Percentiles rank a stretch among this genome's conserved stretches.
These are phyloP conservation scores for Drosophila oshimai DNA, from an alignment of 1,140 invertebrate genomes.

Conservation along the genomic window DNA sequence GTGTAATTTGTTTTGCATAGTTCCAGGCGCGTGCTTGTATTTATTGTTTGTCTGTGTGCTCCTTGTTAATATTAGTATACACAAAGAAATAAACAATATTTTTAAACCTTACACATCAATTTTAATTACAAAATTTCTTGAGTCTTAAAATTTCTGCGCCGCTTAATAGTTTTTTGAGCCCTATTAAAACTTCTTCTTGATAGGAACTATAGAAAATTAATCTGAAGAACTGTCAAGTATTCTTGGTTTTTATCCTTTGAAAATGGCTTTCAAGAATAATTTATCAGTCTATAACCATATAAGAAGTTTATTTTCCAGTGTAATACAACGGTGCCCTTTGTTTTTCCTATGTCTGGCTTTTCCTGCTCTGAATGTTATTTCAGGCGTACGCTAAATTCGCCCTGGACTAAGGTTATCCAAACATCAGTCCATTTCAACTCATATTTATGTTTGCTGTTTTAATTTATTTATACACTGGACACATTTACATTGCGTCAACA, in stretches of 20 bases:
- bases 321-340: constrained; percentile 10
- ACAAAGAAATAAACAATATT: neutral
- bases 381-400: constrained; percentile 48
- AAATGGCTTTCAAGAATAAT: too few species aligned
- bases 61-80: neutral
- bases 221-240: too few species aligned
- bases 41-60: constrained; percentile 57
- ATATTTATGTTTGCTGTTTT: constrained; percentile 37
- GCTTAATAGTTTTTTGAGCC: too few species aligned
- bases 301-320: neutral
- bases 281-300: too few species aligned
- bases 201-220: too few species aligned
- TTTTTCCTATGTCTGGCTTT: constrained; percentile 41
- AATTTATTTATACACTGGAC: constrained; percentile 49
- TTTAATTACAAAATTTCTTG: too few species aligned
- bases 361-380: constrained; percentile 31
- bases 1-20: constrained; percentile 70
- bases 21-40: constrained; percentile 60
- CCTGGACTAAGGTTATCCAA: constrained; percentile 26
- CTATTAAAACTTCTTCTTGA: too few species aligned
- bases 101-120: neutral
- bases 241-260: too few species aligned
- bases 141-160: too few species aligned
- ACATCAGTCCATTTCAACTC: constrained; percentile 16
- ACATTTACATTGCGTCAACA: constrained; percentile 43